Evolutionary conservation across 2,113 vertebrate genomes (phyloP).

Genomic region (Ceyx cyanopectus): DNA sequence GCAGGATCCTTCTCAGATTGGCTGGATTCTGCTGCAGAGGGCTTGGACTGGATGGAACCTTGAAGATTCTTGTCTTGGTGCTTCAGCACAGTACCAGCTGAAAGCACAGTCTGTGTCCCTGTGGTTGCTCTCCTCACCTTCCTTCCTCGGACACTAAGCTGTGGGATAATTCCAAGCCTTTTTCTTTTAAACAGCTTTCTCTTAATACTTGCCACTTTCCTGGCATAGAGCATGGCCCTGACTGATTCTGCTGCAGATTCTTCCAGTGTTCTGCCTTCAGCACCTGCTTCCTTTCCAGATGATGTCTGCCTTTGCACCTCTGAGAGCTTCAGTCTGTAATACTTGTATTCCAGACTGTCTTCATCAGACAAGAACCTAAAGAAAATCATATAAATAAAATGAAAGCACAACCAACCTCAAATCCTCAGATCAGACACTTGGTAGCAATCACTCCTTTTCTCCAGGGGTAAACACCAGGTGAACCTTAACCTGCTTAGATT

Average conservation of each 20-base stretch:
- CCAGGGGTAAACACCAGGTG: neutral
- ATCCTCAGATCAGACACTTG: neutral
- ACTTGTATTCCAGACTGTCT: slow-evolving; percentile 80
- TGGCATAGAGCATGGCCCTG: slow-evolving; percentile 76
- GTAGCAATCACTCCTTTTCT: neutral
- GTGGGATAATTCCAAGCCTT: neutral
- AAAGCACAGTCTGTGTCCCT: slow-evolving; percentile 71
- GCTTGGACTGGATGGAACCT: neutral
- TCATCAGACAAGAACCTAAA: slow-evolving; percentile 80
- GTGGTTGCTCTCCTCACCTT: slow-evolving; percentile 39
- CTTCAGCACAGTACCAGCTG: slow-evolving; percentile 57
- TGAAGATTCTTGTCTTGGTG: slow-evolving; percentile 4
- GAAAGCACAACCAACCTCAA: neutral
- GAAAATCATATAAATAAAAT: neutral
- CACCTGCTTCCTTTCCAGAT: neutral
- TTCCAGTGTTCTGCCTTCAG: slow-evolving; percentile 27
- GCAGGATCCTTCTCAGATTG: neutral
- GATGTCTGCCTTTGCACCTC: slow-evolving; percentile 56
- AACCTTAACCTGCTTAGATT: neutral
- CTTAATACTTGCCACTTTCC: slow-evolving; percentile 72
- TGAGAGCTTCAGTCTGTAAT: slow-evolving; percentile 76
- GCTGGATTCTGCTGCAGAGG: neutral
- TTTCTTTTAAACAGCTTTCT: slow-evolving; percentile 66
- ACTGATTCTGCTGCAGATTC: slow-evolving; percentile 42
- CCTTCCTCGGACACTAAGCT: slow-evolving; percentile 20